These are phyloP conservation scores for Trichonephila clavipes DNA, from an alignment of 1,140 invertebrate species.

Conservation along the genomic window DNA sequence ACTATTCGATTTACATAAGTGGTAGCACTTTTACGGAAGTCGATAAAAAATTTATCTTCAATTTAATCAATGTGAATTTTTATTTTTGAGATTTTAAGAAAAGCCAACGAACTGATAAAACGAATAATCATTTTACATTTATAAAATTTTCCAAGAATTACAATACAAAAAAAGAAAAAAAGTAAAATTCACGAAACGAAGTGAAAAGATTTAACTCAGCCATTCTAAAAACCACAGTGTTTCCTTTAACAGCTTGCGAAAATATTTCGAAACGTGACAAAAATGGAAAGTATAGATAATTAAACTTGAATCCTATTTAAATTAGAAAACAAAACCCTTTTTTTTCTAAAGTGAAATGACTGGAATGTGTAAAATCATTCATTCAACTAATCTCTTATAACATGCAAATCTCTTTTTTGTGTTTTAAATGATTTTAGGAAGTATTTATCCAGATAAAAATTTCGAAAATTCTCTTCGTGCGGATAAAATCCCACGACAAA, in stretches of 20 bases:
- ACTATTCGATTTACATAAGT: no score
- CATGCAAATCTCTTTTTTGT: neutral
- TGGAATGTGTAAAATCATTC: neutral
- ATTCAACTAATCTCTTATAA: neutral
- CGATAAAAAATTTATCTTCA: no score
- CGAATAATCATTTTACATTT: neutral
- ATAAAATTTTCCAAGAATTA: neutral
- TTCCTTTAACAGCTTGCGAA: neutral
- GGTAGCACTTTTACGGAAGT: no score
- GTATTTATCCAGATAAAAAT: neutral
- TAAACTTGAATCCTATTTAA: neutral
- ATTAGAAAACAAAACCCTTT: neutral
- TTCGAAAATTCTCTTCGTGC: no score
- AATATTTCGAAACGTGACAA: neutral
- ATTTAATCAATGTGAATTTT: no score
- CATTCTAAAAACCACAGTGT: neutral
- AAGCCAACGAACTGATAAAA: no score
- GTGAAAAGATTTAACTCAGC: neutral
- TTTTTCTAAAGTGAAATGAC: neutral
- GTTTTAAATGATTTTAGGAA: neutral
- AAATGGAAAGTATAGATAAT: neutral
- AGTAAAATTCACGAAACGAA: neutral
- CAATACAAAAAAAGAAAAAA: neutral
- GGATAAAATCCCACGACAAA: no score
- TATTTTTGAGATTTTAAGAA: no score